These are phyloP conservation scores for Lasioglossum albipes DNA, from an alignment of 1,140 invertebrate genomes.

Conservation along the genomic window DNA sequence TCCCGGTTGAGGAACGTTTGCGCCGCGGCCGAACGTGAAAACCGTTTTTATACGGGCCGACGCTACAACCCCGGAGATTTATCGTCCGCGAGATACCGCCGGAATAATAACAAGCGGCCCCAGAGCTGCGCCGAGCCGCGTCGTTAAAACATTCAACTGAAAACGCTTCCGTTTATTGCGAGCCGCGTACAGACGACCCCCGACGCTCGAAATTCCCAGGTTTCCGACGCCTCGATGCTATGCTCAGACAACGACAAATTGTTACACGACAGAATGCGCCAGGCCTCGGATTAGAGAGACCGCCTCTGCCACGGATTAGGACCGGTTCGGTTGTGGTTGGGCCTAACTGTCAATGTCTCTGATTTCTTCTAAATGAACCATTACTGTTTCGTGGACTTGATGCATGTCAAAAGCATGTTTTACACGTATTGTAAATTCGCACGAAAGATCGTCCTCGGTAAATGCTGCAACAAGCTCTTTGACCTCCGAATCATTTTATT, in stretches of 20 bases:
- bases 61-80: constrained; percentile 11
- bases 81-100: constrained; percentile 28
- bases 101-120: constrained; percentile 31
- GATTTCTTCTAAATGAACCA: too few species aligned
- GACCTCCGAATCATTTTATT: neutral
- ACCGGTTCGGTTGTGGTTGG: too few species aligned
- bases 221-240: neutral
- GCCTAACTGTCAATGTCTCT: too few species aligned
- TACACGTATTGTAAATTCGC: too few species aligned
- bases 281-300: too few species aligned
- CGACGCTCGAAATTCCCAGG: neutral
- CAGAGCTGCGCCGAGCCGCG: too few species aligned
- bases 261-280: neutral
- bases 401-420: too few species aligned
- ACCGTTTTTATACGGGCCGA: constrained; percentile 17
- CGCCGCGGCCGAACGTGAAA: constrained; percentile 27
- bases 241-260: neutral
- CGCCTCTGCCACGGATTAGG: too few species aligned
- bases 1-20: constrained; percentile 30
- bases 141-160: constrained; percentile 17
- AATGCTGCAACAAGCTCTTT: too few species aligned
- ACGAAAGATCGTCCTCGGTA: too few species aligned
- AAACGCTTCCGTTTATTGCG: constrained; percentile 25
- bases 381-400: too few species aligned
- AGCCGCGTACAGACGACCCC: neutral